These are phyloP conservation scores for Danionella dracula DNA, from an alignment of 2,797 vertebrate species.

Conservation along the genomic window DNA sequence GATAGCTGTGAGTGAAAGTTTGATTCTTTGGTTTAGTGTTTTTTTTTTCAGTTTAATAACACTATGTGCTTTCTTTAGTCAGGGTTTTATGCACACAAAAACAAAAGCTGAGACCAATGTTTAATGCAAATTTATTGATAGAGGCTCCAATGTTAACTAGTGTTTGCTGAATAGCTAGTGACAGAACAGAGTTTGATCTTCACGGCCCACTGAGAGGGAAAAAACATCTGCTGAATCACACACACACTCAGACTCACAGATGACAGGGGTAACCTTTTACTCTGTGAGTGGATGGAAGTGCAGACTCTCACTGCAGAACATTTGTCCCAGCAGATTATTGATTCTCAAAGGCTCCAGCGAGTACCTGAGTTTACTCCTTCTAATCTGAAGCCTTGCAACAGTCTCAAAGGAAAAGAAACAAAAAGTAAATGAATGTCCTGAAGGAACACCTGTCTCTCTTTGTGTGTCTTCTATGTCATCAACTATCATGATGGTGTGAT, in stretches of 20 bases:
- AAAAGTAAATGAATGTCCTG: background rate
- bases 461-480: too few species aligned
- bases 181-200: background rate
- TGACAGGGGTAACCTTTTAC: conserved; percentile 22
- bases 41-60: background rate
- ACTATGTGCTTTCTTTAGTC: background rate
- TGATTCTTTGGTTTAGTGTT: background rate
- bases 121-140: background rate
- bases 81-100: background rate
- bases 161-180: background rate
- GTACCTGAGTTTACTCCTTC: background rate
- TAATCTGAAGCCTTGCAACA: background rate
- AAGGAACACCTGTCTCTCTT: background rate
- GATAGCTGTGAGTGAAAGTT: too few species aligned
- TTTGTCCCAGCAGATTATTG: conserved; percentile 13
- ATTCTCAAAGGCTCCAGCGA: conserved; percentile 12
- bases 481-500: too few species aligned
- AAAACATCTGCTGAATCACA: conserved; percentile 2
- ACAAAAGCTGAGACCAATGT: background rate
- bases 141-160: background rate
- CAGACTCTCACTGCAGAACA: background rate
- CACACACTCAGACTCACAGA: conserved; percentile 1
- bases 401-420: background rate
- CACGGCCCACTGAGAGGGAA: conserved; percentile 8
- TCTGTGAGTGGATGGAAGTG: background rate